Base-by-base conservation (phyloP, 2,797 vertebrate genomes). In the Lacerta agilis region DNA sequence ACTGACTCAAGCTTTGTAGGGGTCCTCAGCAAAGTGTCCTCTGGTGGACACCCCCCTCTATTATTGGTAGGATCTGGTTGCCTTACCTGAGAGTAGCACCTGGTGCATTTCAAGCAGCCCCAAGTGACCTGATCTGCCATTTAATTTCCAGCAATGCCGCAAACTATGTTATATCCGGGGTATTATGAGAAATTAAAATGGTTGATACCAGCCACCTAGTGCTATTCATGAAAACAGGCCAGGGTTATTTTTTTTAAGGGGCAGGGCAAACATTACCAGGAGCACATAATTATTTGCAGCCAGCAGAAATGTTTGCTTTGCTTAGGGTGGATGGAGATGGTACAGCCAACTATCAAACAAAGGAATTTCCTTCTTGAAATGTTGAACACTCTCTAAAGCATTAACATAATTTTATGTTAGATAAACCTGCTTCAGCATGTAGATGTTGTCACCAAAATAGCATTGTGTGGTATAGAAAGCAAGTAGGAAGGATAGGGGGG, bases 341-440 rank as follows among this genome's bases (percentile, higher is more conserved):
- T 81, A 78, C 6, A 33, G 10, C 23, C 27, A 36, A 45, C 20
- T 73, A 79, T 69, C 67, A 88, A 58, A 17, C 1, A 15, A 3
- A 58, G 20, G 2, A 66, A 49, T 73, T 61, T 38, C 43, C 29
- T 87, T 82, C 75, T 77, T 86, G 3, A 85, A 86, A 87, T 2
- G 83, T 90, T 41, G 87, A 80, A 58, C 18, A 33, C 1, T 45
- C 41, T 86, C 78, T 41, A 71, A 80, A 73, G 55, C 49, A 61
- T 87, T 87, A n/a, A 58, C 45, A 43, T 45, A 43, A 27, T 45
- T 45, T 90, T 87, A n/a, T 38, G 87, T 10, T 8, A 81, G 84
- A 90, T 83, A 36, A 87, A 85, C 82, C 0, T 1, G 45, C 29
- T 1, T 20, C 45, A 0, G 0, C 64, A 82, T 88, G 55, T 17